Conservation (phyloP, 2,797 vertebrate genomes). For the Chromis chromis region DNA sequence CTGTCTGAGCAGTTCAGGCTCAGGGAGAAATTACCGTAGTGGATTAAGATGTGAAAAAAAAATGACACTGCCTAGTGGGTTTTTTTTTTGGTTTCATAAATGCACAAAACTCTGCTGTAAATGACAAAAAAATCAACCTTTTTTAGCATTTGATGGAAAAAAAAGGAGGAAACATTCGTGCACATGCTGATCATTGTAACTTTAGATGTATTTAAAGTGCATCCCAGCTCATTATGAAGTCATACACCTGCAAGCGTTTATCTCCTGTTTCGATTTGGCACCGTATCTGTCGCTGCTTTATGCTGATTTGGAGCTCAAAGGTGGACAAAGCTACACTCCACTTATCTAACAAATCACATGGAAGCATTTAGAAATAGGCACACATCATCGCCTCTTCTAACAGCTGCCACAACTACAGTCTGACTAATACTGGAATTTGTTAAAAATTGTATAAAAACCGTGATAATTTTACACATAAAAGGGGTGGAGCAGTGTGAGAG, state of each 20-base stretch:
- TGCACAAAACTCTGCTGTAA: constrained; percentile 5
- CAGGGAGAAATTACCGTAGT: background rate
- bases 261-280: constrained; percentile 8
- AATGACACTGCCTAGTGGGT: too few species aligned
- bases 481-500: too few species aligned
- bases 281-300: background rate
- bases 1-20: constrained; percentile 5
- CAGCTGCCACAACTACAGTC: background rate
- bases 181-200: constrained; percentile 5
- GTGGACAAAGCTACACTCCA: accelerated
- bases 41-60: background rate
- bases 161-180: background rate
- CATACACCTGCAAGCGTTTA: constrained; percentile 10
- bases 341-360: constrained; percentile 17
- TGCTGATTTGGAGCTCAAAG: constrained; percentile 4
- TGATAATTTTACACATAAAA: too few species aligned
- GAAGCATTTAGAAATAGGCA: background rate
- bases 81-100: background rate
- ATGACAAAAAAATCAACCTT: background rate
- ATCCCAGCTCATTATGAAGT: background rate
- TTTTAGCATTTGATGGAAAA: background rate
- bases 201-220: background rate
- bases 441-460: too few species aligned
- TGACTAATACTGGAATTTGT: background rate
- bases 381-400: background rate